A percentile compares a stretch with the other conserved stretches of the same genome.
Conservation (phyloP, 1,140 invertebrate genomes). For the Cryptotermes secundus region DNA sequence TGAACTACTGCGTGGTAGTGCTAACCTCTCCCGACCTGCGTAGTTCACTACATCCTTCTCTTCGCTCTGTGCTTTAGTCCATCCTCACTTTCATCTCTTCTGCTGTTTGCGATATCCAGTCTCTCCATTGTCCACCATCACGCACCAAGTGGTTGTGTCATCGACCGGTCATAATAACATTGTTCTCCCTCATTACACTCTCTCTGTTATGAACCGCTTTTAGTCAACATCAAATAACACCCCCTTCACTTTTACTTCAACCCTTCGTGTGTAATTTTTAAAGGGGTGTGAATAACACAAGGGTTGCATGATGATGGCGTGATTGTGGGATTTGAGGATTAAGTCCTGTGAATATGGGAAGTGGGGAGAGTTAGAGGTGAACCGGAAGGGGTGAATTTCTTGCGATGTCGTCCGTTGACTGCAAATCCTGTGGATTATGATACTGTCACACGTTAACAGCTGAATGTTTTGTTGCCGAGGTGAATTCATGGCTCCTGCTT, state of each 20-base stretch:
- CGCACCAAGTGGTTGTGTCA: constrained; percentile 4
- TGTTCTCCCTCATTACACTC: constrained; percentile 5
- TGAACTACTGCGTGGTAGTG: neutral
- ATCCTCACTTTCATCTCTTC: neutral
- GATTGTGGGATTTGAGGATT: neutral
- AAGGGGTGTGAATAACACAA: neutral
- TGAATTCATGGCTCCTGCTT: too few species aligned
- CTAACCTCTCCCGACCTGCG: too few species aligned
- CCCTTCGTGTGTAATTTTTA: neutral
- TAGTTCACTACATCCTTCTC: neutral
- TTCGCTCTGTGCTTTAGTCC: neutral
- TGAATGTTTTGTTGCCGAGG: neutral
- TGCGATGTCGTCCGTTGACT: neutral
- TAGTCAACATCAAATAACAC: neutral
- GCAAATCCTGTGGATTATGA: neutral
- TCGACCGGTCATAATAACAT: constrained; percentile 9
- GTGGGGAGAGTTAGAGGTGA: neutral
- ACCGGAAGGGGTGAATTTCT: neutral
- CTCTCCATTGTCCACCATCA: neutral
- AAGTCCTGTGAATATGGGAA: neutral
- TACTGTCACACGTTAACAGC: neutral
- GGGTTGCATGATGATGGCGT: neutral
- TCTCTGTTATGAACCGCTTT: neutral
- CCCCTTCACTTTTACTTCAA: neutral
- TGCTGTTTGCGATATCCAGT: neutral